Base-by-base conservation (phyloP, 1,140 invertebrate species). In the Euglossa dilemma region DNA sequence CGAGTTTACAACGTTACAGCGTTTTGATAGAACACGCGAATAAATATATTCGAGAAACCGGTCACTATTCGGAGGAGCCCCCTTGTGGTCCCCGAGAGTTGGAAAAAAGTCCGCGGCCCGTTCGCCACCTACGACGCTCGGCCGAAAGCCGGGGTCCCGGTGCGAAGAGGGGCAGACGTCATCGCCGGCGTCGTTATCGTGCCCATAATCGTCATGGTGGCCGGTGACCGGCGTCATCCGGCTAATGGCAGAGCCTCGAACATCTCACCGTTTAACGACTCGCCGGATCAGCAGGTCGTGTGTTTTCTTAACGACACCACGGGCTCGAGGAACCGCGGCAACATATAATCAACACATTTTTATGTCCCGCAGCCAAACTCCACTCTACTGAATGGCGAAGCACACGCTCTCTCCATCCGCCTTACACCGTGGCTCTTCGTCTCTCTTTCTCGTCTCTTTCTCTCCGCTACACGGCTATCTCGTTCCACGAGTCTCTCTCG, bases 301-400 rank as follows among this genome's bases (percentile, higher is more conserved):
- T 91, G 88, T 92, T 93, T 92, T 87, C 89, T 92, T 93, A 93
- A 94, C 93, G 93, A 94, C 93, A 94, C 90, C 92, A 92, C 78
- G 85, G 87, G 79, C 83, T 85, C 83, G 67, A 89, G 89, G 89
- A 91, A 87, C 79, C 75, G 67, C 80, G 54, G 84, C 91, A 94
- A 94, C 93, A 90, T 94, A 94, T 94, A 94, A 94, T 94, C 93
- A 94, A 94, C 93, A 93, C 93, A 94, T 94, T 94, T 94, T 94
- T 94, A 94, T 94, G 93, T 93, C 92, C 92, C 87, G 89, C 90
- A 91, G 91, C 91, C 92, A 91, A 93, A 93, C 88, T 93, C 92
- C 89, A n/a, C 54, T 93, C 77, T 93, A 91, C 93, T 93, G 92
- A 93, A 93, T 94, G 92, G 87, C 83, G 87, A 89, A 89, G 88